A percentile compares a stretch with the other conserved stretches of the same genome.
Evolutionary conservation across 2,113 vertebrate genomes (phyloP).

Genomic region (Sapayoa aenigma): DNA sequence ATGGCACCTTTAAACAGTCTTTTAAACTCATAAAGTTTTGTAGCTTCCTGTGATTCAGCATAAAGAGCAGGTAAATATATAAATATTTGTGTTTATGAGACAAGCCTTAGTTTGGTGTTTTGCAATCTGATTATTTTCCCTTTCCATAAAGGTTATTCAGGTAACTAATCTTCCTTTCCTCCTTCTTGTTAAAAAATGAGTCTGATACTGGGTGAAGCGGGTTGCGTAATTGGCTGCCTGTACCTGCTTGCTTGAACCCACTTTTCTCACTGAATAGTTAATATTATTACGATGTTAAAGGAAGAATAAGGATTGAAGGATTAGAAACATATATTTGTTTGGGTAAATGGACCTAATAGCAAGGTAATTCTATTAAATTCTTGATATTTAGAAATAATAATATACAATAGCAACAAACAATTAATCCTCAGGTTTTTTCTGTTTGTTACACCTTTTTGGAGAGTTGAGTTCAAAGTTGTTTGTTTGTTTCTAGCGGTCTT

Average conservation of each 20-base stretch:
- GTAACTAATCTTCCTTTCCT: neutral
- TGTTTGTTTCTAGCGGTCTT: neutral
- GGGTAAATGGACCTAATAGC: neutral
- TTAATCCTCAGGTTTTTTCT: accelerated
- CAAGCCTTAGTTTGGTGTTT: neutral
- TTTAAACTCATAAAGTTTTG: neutral
- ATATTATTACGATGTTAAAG: neutral
- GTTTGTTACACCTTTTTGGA: neutral
- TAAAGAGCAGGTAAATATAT: neutral
- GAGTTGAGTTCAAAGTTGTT: neutral
- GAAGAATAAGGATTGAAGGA: neutral
- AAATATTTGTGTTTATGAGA: neutral
- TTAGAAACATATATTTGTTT: neutral
- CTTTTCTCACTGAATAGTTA: neutral
- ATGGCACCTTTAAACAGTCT: neutral
- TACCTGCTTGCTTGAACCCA: neutral
- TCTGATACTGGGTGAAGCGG: neutral
- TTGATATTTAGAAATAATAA: neutral
- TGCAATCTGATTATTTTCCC: neutral
- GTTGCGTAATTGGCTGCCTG: neutral
- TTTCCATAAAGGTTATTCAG: neutral
- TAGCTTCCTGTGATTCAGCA: neutral
- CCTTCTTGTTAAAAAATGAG: neutral
- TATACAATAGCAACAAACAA: neutral
- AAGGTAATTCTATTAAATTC: neutral